A percentile compares a stretch with the other conserved stretches of the same genome.
Conservation (phyloP, 2,113 vertebrate species). For the Megaptera novaeangliae region DNA sequence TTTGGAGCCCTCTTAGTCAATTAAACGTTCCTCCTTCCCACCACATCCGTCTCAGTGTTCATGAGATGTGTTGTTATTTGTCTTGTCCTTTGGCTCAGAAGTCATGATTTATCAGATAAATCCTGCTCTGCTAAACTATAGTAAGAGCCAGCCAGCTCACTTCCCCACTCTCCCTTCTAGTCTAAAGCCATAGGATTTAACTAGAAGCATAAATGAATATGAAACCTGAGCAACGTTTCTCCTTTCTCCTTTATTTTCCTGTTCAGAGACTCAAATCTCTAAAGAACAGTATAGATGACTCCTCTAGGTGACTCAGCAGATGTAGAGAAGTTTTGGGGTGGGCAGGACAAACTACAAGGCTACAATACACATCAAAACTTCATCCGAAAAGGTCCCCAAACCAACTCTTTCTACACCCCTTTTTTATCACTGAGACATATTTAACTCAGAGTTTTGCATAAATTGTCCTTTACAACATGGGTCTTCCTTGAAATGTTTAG, state of each 20-base stretch:
- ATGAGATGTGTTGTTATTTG: not conserved
- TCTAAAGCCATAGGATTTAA: not conserved
- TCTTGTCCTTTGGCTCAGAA: not conserved
- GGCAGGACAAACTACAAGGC: not conserved
- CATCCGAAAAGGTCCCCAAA: not conserved
- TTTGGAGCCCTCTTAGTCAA: not conserved
- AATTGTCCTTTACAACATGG: not conserved
- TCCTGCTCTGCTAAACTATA: not conserved
- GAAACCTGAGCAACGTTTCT: not conserved
- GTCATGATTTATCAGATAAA: not conserved
- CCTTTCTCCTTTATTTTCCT: not conserved
- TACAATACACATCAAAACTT: not conserved
- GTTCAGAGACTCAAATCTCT: not conserved
- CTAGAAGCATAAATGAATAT: not conserved
- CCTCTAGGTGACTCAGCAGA: not conserved
- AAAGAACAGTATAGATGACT: not conserved
- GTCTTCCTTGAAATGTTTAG: not conserved
- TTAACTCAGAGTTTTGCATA: not conserved
- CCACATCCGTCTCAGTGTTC: not conserved
- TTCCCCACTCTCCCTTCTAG: not conserved
- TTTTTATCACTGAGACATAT: not conserved
- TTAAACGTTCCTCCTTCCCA: not conserved
- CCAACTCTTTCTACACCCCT: not conserved
- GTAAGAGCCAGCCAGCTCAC: not conserved
- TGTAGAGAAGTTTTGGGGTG: not conserved